Evolutionary conservation across 2,113 vertebrate species (phyloP).

Genomic region (Channa maculata): DNA sequence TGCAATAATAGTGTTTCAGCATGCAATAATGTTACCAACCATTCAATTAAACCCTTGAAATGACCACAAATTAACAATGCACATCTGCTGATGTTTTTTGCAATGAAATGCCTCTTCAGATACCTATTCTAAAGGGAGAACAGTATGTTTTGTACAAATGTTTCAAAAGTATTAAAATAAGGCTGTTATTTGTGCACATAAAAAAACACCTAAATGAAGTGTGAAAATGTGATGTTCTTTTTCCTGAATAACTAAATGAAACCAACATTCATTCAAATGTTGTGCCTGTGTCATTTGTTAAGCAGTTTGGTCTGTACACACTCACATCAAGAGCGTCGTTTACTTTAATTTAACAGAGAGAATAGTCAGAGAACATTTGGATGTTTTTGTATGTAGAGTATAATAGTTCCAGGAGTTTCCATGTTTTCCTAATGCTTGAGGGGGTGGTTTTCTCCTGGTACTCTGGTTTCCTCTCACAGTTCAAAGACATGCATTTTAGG

Average conservation of each 20-base stretch:
- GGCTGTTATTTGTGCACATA: conserved; percentile 80
- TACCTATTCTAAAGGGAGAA: conserved; percentile 74
- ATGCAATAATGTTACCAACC: conserved; percentile 71
- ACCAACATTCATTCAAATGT: conserved; percentile 71
- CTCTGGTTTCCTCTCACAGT: no score
- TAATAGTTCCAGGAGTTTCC: no score
- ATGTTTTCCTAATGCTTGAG: no score
- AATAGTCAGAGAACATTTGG: neutral
- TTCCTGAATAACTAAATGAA: conserved; percentile 80
- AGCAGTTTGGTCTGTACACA: neutral
- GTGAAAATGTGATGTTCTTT: conserved; percentile 73
- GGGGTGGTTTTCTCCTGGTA: no score
- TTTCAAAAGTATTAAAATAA: conserved; percentile 81
- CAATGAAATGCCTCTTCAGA: conserved; percentile 70
- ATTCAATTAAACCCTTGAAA: conserved; percentile 34
- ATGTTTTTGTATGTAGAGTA: neutral
- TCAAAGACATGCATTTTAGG: no score
- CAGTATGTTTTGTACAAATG: conserved; percentile 85
- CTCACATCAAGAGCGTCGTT: neutral
- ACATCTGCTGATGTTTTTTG: conserved; percentile 63
- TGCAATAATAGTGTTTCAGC: conserved; percentile 77
- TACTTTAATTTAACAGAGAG: neutral
- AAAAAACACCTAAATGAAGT: conserved; percentile 73
- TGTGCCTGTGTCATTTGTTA: conserved; percentile 58
- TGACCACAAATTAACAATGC: conserved; percentile 60